Evolutionary conservation across 2,797 vertebrate genomes (phyloP).

Genomic region (Chelon auratus): DNA sequence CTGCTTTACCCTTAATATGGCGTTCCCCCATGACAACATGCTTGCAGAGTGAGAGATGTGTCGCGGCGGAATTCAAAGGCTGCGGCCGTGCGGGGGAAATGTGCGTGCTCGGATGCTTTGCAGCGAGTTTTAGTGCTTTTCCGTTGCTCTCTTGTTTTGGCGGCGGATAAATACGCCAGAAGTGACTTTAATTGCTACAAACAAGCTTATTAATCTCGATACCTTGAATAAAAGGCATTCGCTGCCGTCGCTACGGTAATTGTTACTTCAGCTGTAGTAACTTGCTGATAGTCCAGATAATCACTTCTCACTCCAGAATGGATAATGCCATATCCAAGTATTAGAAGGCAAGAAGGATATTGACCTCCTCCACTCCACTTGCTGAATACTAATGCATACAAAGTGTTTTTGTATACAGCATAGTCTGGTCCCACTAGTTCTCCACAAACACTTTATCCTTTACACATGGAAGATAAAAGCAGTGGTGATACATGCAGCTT

Average conservation of each 20-base stretch:
- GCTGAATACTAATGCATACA: constrained; percentile 28
- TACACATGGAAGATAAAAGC: neutral
- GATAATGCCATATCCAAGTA: constrained; percentile 21
- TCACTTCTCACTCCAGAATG: neutral
- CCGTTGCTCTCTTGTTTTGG: constrained; percentile 28
- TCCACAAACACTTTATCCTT: constrained; percentile 19
- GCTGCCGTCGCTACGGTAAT: constrained; percentile 33
- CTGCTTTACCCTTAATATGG: constrained; percentile 23
- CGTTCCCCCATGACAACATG: constrained; percentile 41
- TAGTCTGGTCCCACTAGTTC: neutral
- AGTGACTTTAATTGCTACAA: constrained; percentile 25
- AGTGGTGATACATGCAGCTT: constrained; percentile 10
- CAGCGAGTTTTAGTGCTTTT: constrained; percentile 8
- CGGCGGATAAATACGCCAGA: constrained; percentile 13
- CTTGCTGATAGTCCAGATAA: neutral
- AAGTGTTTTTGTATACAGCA: constrained; percentile 11
- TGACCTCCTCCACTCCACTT: constrained; percentile 18
- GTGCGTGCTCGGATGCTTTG: constrained; percentile 5
- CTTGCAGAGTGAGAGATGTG: constrained; percentile 39
- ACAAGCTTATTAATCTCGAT: constrained; percentile 7
- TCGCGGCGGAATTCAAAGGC: constrained; percentile 47
- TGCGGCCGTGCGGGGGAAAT: constrained; percentile 26
- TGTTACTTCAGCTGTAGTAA: constrained; percentile 4
- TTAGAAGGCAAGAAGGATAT: constrained; percentile 18
- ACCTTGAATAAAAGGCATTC: constrained; percentile 1